Conservation (phyloP, 2,888 invertebrate species). For the Spialia ferax region DNA sequence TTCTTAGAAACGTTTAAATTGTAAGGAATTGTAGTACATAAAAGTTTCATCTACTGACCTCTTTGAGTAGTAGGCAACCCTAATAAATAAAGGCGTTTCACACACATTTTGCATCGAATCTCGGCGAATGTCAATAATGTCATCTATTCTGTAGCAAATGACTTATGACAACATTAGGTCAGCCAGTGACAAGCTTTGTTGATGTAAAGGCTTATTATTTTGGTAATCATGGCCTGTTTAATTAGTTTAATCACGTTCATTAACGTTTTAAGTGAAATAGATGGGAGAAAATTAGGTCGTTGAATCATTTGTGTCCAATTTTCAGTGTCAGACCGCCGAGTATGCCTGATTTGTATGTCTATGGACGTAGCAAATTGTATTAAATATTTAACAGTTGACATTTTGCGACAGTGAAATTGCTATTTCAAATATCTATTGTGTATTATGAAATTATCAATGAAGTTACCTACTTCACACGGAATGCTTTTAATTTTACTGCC, state of each 20-base stretch:
- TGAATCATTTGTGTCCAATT: slow-evolving; percentile 32
- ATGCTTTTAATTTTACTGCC: too few relatives aligned
- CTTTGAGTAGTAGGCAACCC: neutral
- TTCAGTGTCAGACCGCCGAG: neutral
- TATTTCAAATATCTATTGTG: too few relatives aligned
- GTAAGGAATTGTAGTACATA: too few relatives aligned
- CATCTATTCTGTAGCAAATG: slow-evolving; percentile 31
- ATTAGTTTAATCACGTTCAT: slow-evolving; percentile 36
- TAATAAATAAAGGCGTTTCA: neutral
- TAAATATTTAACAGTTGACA: neutral
- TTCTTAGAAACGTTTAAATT: too few relatives aligned
- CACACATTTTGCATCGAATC: slow-evolving; percentile 8
- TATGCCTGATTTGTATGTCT: neutral
- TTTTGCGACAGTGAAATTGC: too few relatives aligned
- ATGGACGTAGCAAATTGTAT: neutral
- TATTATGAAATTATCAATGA: too few relatives aligned
- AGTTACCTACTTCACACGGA: too few relatives aligned
- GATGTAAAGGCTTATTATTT: slow-evolving; percentile 37
- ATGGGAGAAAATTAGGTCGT: slow-evolving; percentile 48
- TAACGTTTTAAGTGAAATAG: slow-evolving; percentile 33
- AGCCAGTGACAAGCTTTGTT: slow-evolving; percentile 32
- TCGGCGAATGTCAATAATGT: slow-evolving; percentile 28
- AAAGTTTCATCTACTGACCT: too few relatives aligned
- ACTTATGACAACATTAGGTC: slow-evolving; percentile 33
- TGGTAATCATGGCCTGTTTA: slow-evolving; percentile 35